Conservation (phyloP, 2,888 invertebrate species). For the Pseudococcus longispinus region DNA sequence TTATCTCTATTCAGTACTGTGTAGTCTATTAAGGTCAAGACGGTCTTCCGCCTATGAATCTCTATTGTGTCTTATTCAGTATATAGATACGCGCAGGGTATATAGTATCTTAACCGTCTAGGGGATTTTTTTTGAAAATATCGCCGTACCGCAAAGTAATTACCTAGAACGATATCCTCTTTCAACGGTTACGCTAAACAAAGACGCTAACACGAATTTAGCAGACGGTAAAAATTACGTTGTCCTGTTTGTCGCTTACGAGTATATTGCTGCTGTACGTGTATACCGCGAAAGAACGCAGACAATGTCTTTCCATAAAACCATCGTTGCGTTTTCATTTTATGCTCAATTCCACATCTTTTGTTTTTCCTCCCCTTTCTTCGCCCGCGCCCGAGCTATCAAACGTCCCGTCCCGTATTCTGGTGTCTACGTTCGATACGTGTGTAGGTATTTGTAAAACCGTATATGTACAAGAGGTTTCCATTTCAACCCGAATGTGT, state of each 20-base stretch:
- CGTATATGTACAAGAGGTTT: neutral
- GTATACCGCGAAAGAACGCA: conserved; percentile 34
- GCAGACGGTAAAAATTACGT: conserved; percentile 56
- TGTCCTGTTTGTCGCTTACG: conserved; percentile 48
- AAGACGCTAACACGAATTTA: conserved; percentile 50
- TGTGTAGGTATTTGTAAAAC: neutral
- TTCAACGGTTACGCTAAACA: conserved; percentile 54
- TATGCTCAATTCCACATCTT: conserved; percentile 48
- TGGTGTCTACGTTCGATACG: neutral
- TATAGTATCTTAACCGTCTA: conserved; percentile 32
- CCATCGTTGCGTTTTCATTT: neutral
- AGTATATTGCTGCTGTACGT: too few species aligned
- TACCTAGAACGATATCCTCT: conserved; percentile 54
- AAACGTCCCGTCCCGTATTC: neutral
- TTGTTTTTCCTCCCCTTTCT: conserved; percentile 36
- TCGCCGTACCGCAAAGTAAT: conserved; percentile 48
- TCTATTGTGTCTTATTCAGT: conserved; percentile 26
- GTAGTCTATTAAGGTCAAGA: conserved; percentile 49
- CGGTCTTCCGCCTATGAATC: conserved; percentile 49
- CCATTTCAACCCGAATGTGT: conserved; percentile 16
- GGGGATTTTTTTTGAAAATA: conserved; percentile 33
- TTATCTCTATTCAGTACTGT: conserved; percentile 25
- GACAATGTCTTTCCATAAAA: conserved; percentile 36
- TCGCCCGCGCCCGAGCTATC: neutral
- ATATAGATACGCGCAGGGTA: neutral